These are phyloP conservation scores for Rugalucina vietnamica DNA, from an alignment of 2,888 invertebrate genomes.

Conservation along the genomic window DNA sequence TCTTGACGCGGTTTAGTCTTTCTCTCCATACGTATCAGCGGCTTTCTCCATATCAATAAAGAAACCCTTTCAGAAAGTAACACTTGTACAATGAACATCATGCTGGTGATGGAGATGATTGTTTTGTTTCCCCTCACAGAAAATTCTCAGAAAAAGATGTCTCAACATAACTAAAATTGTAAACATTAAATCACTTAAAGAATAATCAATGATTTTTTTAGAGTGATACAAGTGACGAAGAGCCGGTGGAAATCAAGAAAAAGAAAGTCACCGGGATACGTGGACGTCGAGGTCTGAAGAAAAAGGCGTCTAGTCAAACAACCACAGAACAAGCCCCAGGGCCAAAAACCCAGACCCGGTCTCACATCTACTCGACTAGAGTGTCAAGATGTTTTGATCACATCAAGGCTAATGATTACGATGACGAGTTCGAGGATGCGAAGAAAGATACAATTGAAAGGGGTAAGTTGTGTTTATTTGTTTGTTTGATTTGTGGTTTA, in stretches of 20 bases:
- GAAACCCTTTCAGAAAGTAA: no score
- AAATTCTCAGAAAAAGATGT: no score
- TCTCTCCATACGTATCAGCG: no score
- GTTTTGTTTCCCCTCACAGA: no score
- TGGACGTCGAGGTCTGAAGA: constrained; percentile 37
- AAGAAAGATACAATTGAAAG: neutral
- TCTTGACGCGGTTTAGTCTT: no score
- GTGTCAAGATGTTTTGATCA: neutral
- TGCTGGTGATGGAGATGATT: no score
- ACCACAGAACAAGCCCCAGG: neutral
- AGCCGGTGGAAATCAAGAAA: neutral
- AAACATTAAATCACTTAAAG: no score
- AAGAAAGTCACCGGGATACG: constrained; percentile 30
- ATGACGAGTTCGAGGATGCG: neutral
- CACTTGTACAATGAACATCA: no score
- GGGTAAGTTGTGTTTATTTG: neutral
- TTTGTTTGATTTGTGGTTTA: no score
- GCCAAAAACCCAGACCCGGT: neutral
- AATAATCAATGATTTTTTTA: no score
- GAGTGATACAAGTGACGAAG: constrained; percentile 24
- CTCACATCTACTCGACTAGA: neutral
- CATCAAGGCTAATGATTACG: neutral
- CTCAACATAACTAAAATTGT: no score
- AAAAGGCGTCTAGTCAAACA: neutral
- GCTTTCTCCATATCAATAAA: no score